Evolutionary conservation across 2,113 vertebrate species (phyloP), one percentile per base, ranked within the genome.

Genomic region (Geococcyx californianus): DNA sequence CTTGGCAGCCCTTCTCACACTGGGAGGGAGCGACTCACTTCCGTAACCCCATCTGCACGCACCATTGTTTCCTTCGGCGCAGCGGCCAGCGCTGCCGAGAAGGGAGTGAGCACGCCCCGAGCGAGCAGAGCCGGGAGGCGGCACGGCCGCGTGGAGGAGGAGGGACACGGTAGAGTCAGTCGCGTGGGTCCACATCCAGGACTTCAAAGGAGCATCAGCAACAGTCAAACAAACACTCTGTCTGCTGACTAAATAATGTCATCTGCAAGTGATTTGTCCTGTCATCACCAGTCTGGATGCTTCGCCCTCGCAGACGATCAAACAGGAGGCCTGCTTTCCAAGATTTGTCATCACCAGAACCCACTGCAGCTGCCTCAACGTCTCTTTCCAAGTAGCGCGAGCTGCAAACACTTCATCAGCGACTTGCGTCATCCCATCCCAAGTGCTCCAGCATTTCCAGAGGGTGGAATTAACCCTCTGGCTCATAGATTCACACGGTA

Each of bases 271-370:
- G 56, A 93, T 86, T 87, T 93, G 68, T 70, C 76, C 76, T 95
- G 85, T 93, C 91, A 92, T 87, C 79, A 75, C 52, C 89, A 82
- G 93, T 64, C 83, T 93, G 94, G 87, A 78, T 45, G 47, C n/a
- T 76, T 90, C 42, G 23, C 92, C 83, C 77, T 91, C 38, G 4
- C 76, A 91, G 79, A 84, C 49, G 78, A 96, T 96, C 96, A 95
- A 82, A 95, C 94, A 95, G 76, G 60, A 94, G 87, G 54, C 75
- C 76, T 92, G 86, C 90, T 95, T 94, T 96, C 95, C 89, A 96
- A 94, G 92, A 91, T 97, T 84, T 73, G 15, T 96, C 89, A 94
- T 72, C 90, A 93, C 44, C 55, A 87, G 93, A 92, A 49, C 87
- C 67, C 58, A n/a, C n/a, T 89, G 84, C 91, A 85, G 89, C 88